A percentile compares a stretch with the other conserved stretches of the same genome.
Evolutionary conservation across 1,140 invertebrate species (phyloP).

Genomic region (Bombus turneri): DNA sequence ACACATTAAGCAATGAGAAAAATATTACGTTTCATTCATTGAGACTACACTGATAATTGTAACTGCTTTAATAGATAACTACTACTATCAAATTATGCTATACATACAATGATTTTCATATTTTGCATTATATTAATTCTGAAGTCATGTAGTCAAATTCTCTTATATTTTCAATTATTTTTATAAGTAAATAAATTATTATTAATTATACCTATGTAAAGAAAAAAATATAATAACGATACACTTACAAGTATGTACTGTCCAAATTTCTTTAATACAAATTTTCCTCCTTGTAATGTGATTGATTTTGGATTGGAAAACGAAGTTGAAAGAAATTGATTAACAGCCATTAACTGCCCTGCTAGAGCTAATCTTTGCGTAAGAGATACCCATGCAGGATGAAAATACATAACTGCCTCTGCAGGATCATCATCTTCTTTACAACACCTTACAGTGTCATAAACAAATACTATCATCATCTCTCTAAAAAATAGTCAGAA

Average conservation of each 20-base stretch:
- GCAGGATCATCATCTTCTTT: slow-evolving; percentile 93
- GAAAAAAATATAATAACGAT: neutral
- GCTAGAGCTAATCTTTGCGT: slow-evolving; percentile 90
- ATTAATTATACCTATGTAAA: neutral
- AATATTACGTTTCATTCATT: slow-evolving; percentile 14
- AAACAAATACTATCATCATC: slow-evolving; percentile 94
- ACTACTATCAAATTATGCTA: neutral
- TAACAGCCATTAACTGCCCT: slow-evolving; percentile 91
- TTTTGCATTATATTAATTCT: neutral
- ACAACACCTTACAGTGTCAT: slow-evolving; percentile 89
- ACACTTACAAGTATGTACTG: slow-evolving; percentile 89
- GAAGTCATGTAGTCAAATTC: neutral
- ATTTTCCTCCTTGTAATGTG: slow-evolving; percentile 91
- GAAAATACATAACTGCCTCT: slow-evolving; percentile 93
- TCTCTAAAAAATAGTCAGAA: slow-evolving; percentile 84
- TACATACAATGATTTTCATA: neutral
- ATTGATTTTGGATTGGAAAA: slow-evolving; percentile 89
- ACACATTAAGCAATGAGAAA: slow-evolving; percentile 5
- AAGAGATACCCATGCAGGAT: slow-evolving; percentile 92
- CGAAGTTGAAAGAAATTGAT: slow-evolving; percentile 88
- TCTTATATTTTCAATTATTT: neutral
- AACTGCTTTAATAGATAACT: slow-evolving; percentile 26
- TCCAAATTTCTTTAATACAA: slow-evolving; percentile 90
- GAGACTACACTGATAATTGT: slow-evolving; percentile 11
- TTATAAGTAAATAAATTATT: neutral